Evolutionary conservation across 2,888 invertebrate species (phyloP), one percentile per base, ranked within the genome.

Genomic region (Perdita meconis): DNA sequence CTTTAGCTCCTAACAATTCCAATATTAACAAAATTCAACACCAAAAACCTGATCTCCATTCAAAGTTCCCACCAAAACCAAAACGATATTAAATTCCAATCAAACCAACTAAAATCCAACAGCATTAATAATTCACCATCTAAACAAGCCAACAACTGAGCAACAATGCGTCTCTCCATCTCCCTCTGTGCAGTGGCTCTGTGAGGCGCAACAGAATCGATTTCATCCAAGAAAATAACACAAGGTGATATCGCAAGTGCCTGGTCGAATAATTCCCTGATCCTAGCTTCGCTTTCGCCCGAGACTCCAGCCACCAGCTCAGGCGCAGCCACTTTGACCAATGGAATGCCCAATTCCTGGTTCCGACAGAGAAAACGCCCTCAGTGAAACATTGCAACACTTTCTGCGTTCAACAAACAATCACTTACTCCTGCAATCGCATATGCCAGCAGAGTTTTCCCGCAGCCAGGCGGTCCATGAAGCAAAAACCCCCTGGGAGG

Each of bases 381-480:
- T 64, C 19, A 68, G 73, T 40, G 50, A 6, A 16, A 5, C 12
- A 10, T 2, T 12, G 65, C 19, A 34, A 6, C 6, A 22, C 42
- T 38, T 51, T 34, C 24, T 10, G 50, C n/a, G n/a, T n/a, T n/a
- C n/a, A 16, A 60, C 4, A 13, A 36, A 44, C 16, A 34, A 0
- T 72, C 57, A 92, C 93, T 93, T 93, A 95, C 95, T 61, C 97
- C 97, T 30, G 97, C 96, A 86, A 97, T 96, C 1, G 97, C 97
- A 90, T 96, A 94, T 0, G 97, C 97, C 73, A 97, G 89, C 67
- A 97, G 93, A 2, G 96, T 97, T 93, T 97, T 97, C 0, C 99
- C 99, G 90, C 98, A 98, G 0, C 99, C 99, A 0, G 99, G 98
- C 0, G 99, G 99, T 0, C 99, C 99, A 92, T 99, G 98, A 56